Base-by-base conservation (phyloP, 1,140 invertebrate genomes). In the Acyrthosiphon pisum region DNA sequence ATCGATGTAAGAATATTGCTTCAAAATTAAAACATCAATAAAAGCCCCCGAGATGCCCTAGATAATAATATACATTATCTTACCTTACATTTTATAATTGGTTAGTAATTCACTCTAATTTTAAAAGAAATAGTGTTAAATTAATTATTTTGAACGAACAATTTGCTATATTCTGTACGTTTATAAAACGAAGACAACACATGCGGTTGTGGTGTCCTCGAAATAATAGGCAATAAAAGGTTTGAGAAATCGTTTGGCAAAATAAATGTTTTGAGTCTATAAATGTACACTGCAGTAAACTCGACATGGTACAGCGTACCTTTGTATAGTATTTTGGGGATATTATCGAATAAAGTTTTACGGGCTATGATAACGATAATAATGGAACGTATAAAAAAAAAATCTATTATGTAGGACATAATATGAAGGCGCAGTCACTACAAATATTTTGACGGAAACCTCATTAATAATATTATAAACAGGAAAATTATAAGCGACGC, bases 401-500 rank as follows among this genome's bases (percentile, higher is more conserved):
- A 35, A n/a, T 6, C 7, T 8, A 30, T 11, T 88, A 48, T 48
- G 46, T 88, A 23, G 30, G 48, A 88, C 87, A 50, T 9, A 48
- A 23, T 88, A 14, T 88, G 60, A n/a, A 4, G 30, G 60, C 14
- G 8, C 30, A 88, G 88, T 44, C 53, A 2, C 30, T 84, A 84
- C n/a, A 41, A 92, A 91, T 81, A 37, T 93, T 41, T 44, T 84
- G 48, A 93, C 76, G 68, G 68, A 86, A 93, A 84, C 60, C 22
- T 56, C 48, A 86, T 93, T 93, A 84, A 86, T 93, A 93, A 93
- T 86, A 93, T n/a, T 86, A 93, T n/a, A 93, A 93, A 93, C 37
- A n/a, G 37, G 76, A 30, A 83, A 93, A 93, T 53, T 93, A 86
- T 53, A 84, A 20, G 23, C 30, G 50, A 35, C 20, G 46, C 18